phyloP scores from a whole-genome alignment of 2,797 vertebrate species.

The Leuciscus waleckii region DNA sequence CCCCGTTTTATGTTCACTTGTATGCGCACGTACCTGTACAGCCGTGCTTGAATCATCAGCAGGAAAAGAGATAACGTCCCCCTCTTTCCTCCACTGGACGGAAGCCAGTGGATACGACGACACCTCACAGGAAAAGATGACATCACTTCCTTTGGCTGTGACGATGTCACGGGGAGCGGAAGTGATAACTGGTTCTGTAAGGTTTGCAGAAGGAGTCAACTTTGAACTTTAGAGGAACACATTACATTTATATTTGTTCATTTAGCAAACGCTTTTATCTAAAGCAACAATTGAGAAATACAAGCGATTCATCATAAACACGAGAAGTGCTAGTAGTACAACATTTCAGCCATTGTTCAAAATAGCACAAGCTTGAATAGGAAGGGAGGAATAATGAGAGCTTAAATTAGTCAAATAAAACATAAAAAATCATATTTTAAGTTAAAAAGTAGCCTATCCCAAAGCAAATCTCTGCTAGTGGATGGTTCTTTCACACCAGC shows the following conservation, averaged over 20 bases:
- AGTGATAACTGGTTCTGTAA: slow-evolving; percentile 67
- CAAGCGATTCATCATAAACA: not conserved
- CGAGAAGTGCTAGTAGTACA: not conserved
- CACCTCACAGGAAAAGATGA: slow-evolving; percentile 70
- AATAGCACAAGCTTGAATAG: not conserved
- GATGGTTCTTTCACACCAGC: not conserved
- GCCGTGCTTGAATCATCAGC: slow-evolving; percentile 64
- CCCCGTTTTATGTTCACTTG: not conserved
- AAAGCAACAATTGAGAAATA: not conserved
- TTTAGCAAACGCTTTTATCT: not conserved
- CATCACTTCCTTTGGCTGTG: slow-evolving; percentile 64
- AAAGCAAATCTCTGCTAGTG: not conserved
- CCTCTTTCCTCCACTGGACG: slow-evolving; percentile 70
- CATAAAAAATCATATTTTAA: not conserved
- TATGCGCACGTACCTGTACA: slow-evolving; percentile 62
- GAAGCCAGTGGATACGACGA: slow-evolving; percentile 67
- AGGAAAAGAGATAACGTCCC: slow-evolving; percentile 59
- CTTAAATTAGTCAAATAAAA: not conserved
- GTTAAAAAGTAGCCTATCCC: not conserved
- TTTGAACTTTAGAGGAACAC: not conserved
- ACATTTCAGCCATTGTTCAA: not conserved
- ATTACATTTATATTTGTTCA: not conserved
- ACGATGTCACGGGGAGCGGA: slow-evolving; percentile 60
- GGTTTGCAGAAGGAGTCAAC: not conserved
- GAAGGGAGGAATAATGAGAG: not conserved